Evolutionary conservation across 2,888 invertebrate species (phyloP).

Genomic region (Arge pagana): DNA sequence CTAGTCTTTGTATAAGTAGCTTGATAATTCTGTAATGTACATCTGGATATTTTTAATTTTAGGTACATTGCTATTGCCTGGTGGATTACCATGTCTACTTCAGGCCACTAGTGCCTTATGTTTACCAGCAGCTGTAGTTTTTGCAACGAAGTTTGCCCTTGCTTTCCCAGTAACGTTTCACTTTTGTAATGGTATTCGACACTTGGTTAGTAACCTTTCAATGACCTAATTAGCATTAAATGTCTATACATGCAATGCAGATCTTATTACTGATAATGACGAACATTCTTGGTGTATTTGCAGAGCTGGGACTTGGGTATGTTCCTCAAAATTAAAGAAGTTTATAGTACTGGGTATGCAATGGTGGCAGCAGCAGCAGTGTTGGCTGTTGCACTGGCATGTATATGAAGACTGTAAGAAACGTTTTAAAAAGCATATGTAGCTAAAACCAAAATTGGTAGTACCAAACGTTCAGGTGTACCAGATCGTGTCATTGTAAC

Average conservation of each 20-base stretch:
- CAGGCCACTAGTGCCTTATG: constrained; percentile 55
- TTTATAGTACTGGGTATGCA: constrained; percentile 72
- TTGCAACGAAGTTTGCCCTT: constrained; percentile 71
- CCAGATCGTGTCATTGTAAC: background rate
- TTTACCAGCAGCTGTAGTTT: constrained; percentile 60
- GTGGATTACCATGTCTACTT: constrained; percentile 60
- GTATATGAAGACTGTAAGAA: constrained; percentile 43
- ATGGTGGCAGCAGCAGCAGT: constrained; percentile 60
- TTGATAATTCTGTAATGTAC: background rate
- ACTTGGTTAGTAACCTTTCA: constrained; percentile 67
- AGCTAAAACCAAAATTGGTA: constrained; percentile 7
- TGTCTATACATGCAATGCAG: background rate
- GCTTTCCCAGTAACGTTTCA: constrained; percentile 86
- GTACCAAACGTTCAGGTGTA: background rate
- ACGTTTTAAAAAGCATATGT: constrained; percentile 5
- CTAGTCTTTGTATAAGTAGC: background rate
- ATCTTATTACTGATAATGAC: background rate
- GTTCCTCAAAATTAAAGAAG: constrained; percentile 74
- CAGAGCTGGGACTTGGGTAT: constrained; percentile 80
- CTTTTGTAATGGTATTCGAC: constrained; percentile 84
- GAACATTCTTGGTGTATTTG: constrained; percentile 36
- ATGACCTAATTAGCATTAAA: background rate
- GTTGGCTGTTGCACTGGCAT: constrained; percentile 57
- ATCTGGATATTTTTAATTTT: constrained; percentile 25
- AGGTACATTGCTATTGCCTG: constrained; percentile 58